These are phyloP conservation scores for Drosophila parthenogenetica DNA, from an alignment of 2,888 invertebrate species.

Conservation along the genomic window DNA sequence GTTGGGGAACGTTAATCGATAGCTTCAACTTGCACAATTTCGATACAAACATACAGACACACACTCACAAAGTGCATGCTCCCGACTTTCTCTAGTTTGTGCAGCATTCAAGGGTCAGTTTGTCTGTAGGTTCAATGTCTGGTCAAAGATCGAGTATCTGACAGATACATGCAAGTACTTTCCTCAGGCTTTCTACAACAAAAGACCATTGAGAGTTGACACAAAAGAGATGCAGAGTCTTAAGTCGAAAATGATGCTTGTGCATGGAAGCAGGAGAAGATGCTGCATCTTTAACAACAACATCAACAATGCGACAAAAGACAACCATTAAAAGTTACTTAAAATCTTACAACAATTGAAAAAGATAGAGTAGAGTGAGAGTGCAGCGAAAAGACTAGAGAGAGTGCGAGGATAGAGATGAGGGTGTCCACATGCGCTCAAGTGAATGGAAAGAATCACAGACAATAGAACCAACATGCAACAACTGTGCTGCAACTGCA, in stretches of 20 bases:
- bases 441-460: slow-evolving; percentile 78
- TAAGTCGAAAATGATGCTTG: slow-evolving; percentile 47
- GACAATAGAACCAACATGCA: slow-evolving; percentile 61
- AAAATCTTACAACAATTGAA: slow-evolving; percentile 67
- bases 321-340: slow-evolving; percentile 72
- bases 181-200: slow-evolving; percentile 23
- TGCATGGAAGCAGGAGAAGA: slow-evolving; percentile 26
- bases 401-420: background rate
- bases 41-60: too few relatives aligned
- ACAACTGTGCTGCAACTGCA: slow-evolving; percentile 32
- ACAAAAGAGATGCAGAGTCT: slow-evolving; percentile 26
- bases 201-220: slow-evolving; percentile 31
- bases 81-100: slow-evolving; percentile 7
- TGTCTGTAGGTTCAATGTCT: slow-evolving; percentile 42
- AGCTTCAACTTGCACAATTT: slow-evolving; percentile 9
- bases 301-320: slow-evolving; percentile 49
- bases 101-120: slow-evolving; percentile 36
- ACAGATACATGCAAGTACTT: slow-evolving; percentile 38
- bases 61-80: background rate
- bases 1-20: slow-evolving; percentile 35
- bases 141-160: slow-evolving; percentile 54
- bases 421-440: slow-evolving; percentile 42
- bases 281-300: slow-evolving; percentile 27
- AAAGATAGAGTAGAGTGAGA: slow-evolving; percentile 5
- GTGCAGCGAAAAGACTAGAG: background rate